Evolutionary conservation across 2,797 vertebrate genomes (phyloP), one percentile per base, ranked within the genome.

Genomic region (Leuciscus waleckii): DNA sequence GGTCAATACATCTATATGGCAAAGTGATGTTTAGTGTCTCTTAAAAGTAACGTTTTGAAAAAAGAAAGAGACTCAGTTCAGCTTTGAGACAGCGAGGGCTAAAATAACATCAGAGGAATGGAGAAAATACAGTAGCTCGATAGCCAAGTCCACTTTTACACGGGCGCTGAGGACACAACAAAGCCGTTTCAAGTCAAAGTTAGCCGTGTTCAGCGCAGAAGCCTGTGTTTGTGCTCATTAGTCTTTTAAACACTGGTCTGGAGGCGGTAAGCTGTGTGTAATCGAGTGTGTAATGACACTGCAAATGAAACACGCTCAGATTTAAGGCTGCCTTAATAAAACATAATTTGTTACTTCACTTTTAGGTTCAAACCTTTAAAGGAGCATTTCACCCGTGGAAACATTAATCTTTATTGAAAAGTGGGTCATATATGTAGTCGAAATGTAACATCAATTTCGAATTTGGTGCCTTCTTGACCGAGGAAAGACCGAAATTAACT

Each of bases 91-190:
- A 75, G 73, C 1, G 1, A n/a, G 35, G 21, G 29, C 49, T 35
- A 54, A 75, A 54, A 75, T 54, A 75, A 75, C 73, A 75, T 75
- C 46, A 75, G 46, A 54, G 73, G 26, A 35, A 35, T 75, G 13
- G 29, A 35, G 73, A 35, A 75, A 75, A 37, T 54, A 21, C 51
- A 21, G 19, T 21, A 54, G 73, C 49, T 75, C 19, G 19, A 54
- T 75, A 75, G 73, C 73, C 46, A 75, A 75, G 46, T 21, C 10
- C 17, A 51, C 29, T 17, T 75, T 75, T 54, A 51, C 35, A 54
- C 5, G 0, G 19, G 29, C 10, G 2, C 46, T 35, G 19, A 75
- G 17, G 17, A 75, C 17, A 75, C 46, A 75, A 54, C 49, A 75
- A 35, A 75, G 46, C 5, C 73, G 73, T 54, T 75, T 75, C 43